Base-by-base conservation (phyloP, 1,140 invertebrate genomes). In the Zaprionus camerounensis region DNA sequence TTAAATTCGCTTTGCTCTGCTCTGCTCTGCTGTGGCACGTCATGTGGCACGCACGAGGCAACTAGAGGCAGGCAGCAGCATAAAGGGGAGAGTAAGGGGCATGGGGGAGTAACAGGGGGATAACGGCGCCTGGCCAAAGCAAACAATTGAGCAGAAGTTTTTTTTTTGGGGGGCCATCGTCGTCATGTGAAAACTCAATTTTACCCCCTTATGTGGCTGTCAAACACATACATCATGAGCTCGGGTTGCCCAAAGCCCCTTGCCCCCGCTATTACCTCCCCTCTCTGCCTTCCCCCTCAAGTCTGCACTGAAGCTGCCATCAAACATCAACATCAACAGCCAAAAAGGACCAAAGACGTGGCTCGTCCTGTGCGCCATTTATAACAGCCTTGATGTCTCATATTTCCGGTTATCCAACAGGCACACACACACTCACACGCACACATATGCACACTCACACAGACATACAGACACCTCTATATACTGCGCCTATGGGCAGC, bases 341-440 rank as follows among this genome's bases (percentile, higher is more conserved):
- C 61, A 61, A 78, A 62, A 71, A 46, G 55, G 55, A 66, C 46
- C 58, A 56, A 64, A 65, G 65, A 84, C 70, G 69, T 73, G 74
- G 74, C 69, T 71, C 68, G 74, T 71, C 70, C 68, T 56, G 70
- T 73, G 64, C 78, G 81, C 84, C 84, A 88, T 88, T 88, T 88
- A 90, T 90, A 87, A 87, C 88, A 87, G 84, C 84, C 84, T 87
- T 90, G 84, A 88, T 90, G 84, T 88, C 84, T 88, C 84, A 88
- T 90, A 88, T 88, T 88, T 88, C 84, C 85, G 84, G 84, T 90
- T 88, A 88, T 81, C 82, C 84, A 81, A 71, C 78, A 76, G 62
- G 73, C 68, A 78, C 51, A 69, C 55, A 69, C 41, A 58, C 36
- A 62, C 15, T 17, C 17, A 65, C 17, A 31, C 36, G 17, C 28